Evolutionary conservation across 2,113 vertebrate genomes (phyloP).

Genomic region (Solea senegalensis): DNA sequence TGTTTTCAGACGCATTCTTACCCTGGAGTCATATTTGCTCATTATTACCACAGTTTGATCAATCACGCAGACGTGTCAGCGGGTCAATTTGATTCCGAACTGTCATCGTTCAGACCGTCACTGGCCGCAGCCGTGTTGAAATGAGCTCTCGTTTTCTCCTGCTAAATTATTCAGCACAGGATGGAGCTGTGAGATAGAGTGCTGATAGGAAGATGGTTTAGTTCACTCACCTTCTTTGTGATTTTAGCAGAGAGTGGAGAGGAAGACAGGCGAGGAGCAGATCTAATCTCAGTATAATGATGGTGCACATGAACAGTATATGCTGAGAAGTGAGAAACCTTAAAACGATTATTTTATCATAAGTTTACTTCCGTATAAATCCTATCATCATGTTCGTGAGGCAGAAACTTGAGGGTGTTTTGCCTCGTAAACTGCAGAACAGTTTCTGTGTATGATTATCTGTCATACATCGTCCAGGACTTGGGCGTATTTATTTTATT

Average conservation of each 20-base stretch:
- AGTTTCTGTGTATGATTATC: neutral
- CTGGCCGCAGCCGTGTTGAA: constrained; percentile 9
- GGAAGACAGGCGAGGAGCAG: constrained; percentile 1
- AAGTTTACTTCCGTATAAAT: neutral
- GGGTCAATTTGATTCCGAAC: constrained; percentile 26
- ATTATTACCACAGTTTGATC: constrained; percentile 4
- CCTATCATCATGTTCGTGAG: no score
- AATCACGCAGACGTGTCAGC: constrained; percentile 15
- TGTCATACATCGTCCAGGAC: neutral
- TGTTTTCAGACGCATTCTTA: neutral
- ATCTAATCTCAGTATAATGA: constrained; percentile 9
- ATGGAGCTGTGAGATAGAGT: constrained; percentile 36
- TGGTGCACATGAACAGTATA: neutral
- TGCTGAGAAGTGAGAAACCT: neutral
- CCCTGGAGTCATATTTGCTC: constrained; percentile 5
- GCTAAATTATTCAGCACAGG: constrained; percentile 54
- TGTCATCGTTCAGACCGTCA: constrained; percentile 26
- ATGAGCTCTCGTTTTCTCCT: constrained; percentile 40
- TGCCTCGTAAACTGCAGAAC: no score
- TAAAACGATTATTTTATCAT: no score
- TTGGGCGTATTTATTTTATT: constrained; percentile 8
- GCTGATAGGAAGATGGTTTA: constrained; percentile 31
- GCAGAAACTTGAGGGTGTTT: no score
- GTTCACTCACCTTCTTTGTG: constrained; percentile 20
- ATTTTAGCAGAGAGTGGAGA: constrained; percentile 14